Percentiles rank a stretch among this genome's conserved stretches.
These are phyloP conservation scores for Pachliopta kotzebuea DNA, from an alignment of 2,888 invertebrate species.

Conservation along the genomic window DNA sequence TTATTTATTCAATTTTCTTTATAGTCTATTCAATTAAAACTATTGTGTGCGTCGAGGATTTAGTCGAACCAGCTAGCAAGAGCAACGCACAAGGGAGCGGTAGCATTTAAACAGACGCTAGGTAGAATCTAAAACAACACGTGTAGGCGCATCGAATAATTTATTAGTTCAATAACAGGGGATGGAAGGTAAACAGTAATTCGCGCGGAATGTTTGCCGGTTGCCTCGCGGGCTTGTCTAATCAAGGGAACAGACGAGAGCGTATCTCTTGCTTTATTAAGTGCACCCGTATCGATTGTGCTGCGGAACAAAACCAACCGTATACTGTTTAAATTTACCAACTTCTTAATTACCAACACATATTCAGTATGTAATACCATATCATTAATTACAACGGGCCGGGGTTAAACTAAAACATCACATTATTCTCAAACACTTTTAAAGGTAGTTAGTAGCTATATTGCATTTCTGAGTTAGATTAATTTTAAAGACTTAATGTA, in stretches of 20 bases:
- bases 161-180: slow-evolving; percentile 33
- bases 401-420: too few species aligned
- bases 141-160: slow-evolving; percentile 35
- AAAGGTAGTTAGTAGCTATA: too few species aligned
- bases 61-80: background rate
- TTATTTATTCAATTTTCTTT: too few species aligned
- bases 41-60: background rate
- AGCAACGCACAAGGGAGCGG: background rate
- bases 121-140: slow-evolving; percentile 19
- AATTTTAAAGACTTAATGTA: too few species aligned
- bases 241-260: slow-evolving; percentile 31
- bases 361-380: too few species aligned
- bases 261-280: slow-evolving; percentile 31
- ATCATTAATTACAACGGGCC: too few species aligned
- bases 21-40: too few species aligned
- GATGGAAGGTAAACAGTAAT: slow-evolving; percentile 31
- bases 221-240: slow-evolving; percentile 30
- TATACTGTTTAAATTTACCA: background rate
- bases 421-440: background rate
- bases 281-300: slow-evolving; percentile 18
- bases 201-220: slow-evolving; percentile 26
- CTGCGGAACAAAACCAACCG: background rate
- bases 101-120: slow-evolving; percentile 7
- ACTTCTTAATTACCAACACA: too few species aligned
- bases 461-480: too few species aligned